Base-by-base conservation (phyloP, 2,797 vertebrate genomes). In the Anas acuta region DNA sequence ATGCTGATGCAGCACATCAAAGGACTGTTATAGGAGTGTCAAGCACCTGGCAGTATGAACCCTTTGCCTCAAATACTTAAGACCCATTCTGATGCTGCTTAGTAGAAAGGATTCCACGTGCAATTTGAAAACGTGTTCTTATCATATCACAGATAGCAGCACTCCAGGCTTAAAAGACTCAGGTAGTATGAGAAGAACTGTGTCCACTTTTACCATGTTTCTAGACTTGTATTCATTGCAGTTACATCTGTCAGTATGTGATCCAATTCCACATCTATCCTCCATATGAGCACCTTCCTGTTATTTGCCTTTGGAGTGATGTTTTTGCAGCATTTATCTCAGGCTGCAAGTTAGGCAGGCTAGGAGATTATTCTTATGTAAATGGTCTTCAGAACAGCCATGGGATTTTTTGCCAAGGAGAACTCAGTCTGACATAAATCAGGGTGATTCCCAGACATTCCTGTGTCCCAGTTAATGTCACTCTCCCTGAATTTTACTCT, bases 221-320 rank as follows among this genome's bases (percentile, higher is more conserved):
- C 45, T 37, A 4, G 2, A 7, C 5, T 49, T 7, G 1, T 4
- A 15, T 35, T 35, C 20, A 10, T 17, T 16, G 14, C 6, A 6
- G 39, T 54, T 60, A 18, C 18, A 37, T 84, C 64, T 54, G 45
- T 53, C 28, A 22, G 21, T 13, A 2, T 6, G 13, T n/a, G n/a
- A 26, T 39, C 43, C 43, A 37, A 84, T 35, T 37, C 21, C 11
- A 8, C 3, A 1, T 30, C 49, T 67, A 8, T 41, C 54, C 62
- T 69, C 22, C 28, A 60, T 47, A 43, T 14, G 13, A 73, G 47
- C 61, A 8, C 35, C 64, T 82, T 51, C 30, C 35, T 60, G 26
- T 62, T 84, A 13, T 13, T 92, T 51, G 51, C 45, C 18, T 6
- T 11, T 30, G 6, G 39, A 70, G 19, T 13, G 77, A 16, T 49